Conservation (phyloP, 2,113 vertebrate genomes). For the Origma solitaria region DNA sequence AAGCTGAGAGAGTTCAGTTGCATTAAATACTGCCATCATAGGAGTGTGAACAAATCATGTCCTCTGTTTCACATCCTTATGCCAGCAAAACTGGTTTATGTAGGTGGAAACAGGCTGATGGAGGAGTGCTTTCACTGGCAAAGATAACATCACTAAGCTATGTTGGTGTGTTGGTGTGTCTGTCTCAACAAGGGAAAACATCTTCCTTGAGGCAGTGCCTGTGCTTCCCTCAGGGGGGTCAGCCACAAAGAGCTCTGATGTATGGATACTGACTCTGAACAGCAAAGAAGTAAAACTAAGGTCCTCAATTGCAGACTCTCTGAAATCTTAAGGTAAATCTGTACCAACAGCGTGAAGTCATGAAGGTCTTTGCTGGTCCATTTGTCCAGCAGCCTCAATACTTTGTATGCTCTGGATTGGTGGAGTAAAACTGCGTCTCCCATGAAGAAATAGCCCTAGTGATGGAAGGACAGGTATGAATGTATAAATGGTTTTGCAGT, state of each 20-base stretch:
- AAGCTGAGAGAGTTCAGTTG: not conserved
- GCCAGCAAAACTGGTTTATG: not conserved
- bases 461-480: not conserved
- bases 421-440: not conserved
- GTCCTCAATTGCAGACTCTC: not conserved
- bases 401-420: not conserved
- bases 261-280: not conserved
- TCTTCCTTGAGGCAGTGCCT: not conserved
- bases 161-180: not conserved
- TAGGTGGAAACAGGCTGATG: not conserved
- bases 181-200: not conserved
- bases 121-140: not conserved
- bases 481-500: not conserved
- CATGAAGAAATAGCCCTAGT: not conserved
- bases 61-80: not conserved
- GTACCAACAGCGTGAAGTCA: not conserved
- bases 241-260: not conserved
- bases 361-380: not conserved
- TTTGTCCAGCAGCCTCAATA: not conserved
- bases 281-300: not conserved
- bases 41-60: not conserved
- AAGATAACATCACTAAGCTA: not conserved
- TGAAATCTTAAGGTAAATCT: not conserved
- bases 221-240: not conserved
- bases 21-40: not conserved